Conservation (phyloP, 2,797 vertebrate genomes). For the Taenioides sp. region DNA sequence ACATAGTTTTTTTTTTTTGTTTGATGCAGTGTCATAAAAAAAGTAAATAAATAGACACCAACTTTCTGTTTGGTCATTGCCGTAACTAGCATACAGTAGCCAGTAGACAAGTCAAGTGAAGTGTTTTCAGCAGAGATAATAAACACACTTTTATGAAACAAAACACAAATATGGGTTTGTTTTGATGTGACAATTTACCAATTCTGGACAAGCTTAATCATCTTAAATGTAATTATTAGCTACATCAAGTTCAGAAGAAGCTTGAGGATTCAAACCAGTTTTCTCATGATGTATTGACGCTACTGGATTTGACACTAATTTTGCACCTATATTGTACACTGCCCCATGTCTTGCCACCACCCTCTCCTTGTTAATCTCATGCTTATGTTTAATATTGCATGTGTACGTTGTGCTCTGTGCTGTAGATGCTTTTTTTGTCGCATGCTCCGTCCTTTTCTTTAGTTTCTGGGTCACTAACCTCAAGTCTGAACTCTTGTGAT, state of each 20-base stretch:
- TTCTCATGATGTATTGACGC: not conserved
- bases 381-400: conserved; percentile 37
- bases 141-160: not conserved
- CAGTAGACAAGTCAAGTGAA: not conserved
- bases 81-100: no score
- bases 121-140: not conserved
- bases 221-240: not conserved
- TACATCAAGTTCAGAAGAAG: not conserved
- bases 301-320: not conserved
- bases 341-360: conserved; percentile 3
- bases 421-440: conserved; percentile 18
- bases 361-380: conserved; percentile 1
- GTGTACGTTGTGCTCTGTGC: conserved; percentile 5
- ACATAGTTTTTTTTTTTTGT: not conserved
- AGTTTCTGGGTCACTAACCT: conserved; percentile 58
- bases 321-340: not conserved
- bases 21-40: no score
- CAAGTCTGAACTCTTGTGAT: conserved; percentile 32
- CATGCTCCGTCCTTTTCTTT: conserved; percentile 42
- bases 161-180: not conserved
- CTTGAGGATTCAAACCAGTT: not conserved
- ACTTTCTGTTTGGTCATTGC: not conserved
- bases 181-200: not conserved
- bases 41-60: no score
- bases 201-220: not conserved